phyloP scores from a whole-genome alignment of 30 jellyfish, hydroid and myxozoan species.

The Sanderia malayensis region DNA sequence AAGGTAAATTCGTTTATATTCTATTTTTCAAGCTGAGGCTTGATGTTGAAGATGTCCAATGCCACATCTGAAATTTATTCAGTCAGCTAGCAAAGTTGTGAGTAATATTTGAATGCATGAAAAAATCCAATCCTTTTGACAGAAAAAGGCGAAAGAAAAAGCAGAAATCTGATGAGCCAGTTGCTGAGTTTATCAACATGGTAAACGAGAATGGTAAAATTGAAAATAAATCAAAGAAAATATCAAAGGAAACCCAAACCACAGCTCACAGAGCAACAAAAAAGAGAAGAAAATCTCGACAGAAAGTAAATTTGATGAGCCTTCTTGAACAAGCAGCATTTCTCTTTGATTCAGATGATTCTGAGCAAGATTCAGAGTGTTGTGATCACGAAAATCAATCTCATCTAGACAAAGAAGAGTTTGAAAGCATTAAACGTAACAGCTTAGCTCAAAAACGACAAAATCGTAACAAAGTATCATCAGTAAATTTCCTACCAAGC shows the following conservation, averaged over 20 bases:
- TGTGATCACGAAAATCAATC: constrained; percentile 18
- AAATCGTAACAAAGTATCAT: not conserved
- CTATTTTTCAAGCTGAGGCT: not conserved
- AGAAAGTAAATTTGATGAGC: constrained; percentile 25
- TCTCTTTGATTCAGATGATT: constrained; percentile 20
- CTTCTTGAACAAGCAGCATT: constrained; percentile 50
- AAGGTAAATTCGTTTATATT: not conserved
- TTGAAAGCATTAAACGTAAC: not conserved
- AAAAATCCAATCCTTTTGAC: too few species aligned
- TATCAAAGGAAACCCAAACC: constrained; percentile 41
- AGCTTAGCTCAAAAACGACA: not conserved
- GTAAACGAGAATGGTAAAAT: not conserved
- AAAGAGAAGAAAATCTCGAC: constrained; percentile 1
- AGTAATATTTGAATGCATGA: not conserved
- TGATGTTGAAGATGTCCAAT: not conserved
- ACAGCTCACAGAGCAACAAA: not conserved
- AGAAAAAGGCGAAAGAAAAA: constrained; percentile 10
- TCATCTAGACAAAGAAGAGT: constrained; percentile 23
- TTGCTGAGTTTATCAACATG: not conserved
- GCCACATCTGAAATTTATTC: not conserved
- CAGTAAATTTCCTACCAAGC: not conserved
- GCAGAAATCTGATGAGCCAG: not conserved
- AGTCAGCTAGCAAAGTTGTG: not conserved
- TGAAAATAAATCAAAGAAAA: not conserved
- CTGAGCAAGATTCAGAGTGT: constrained; percentile 38